Base-by-base conservation (phyloP, 2,113 vertebrate genomes). In the Collichthys lucidus region DNA sequence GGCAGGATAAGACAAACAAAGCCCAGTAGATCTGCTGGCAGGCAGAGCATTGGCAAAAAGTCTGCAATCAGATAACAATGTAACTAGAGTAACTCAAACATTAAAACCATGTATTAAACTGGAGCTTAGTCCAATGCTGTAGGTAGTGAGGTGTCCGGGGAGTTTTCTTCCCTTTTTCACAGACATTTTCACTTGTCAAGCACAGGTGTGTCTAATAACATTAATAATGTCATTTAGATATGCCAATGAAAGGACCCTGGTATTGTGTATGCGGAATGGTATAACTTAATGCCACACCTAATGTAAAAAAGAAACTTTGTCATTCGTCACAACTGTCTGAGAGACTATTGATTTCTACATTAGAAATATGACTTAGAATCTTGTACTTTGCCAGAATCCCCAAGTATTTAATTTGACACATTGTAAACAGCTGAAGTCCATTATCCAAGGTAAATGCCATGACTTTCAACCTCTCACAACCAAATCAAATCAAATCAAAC, bases 1-100 rank as follows among this genome's bases (percentile, higher is more conserved):
- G 61, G 53, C 61, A 64, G 50, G 44, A 68, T 49, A 55, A 59
- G 46, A 35, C 62, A 83, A 79, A 76, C 66, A 83, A 68, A 77
- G 47, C 72, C 40, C 40, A 22, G 70, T 61, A 69, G 68, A 61
- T 42, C 11, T 0, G 9, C 65, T 61, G 26, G 55, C 24, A 35
- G 65, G 15, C 26, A 63, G 31, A 70, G 47, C 26, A 47, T 20
- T 29, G 29, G 42, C 65, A 77, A 64, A 40, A 77, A 19, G 29
- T 42, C 61, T 73, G 61, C 20, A 56, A 61, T 61, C 59, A 56
- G 59, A 64, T 79, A 79, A 64, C 59, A 70, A 55, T 55, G 29
- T 20, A 74, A 44, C 72, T 19, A 61, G 16, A 66, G 60, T 53
- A n/a, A 61, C 26, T 72, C 72, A 53, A 50, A 67, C 49, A 47